Percentiles rank a stretch among this genome's conserved stretches.
Evolutionary conservation across 2,113 vertebrate species (phyloP).

Genomic region (Aegithalos caudatus): DNA sequence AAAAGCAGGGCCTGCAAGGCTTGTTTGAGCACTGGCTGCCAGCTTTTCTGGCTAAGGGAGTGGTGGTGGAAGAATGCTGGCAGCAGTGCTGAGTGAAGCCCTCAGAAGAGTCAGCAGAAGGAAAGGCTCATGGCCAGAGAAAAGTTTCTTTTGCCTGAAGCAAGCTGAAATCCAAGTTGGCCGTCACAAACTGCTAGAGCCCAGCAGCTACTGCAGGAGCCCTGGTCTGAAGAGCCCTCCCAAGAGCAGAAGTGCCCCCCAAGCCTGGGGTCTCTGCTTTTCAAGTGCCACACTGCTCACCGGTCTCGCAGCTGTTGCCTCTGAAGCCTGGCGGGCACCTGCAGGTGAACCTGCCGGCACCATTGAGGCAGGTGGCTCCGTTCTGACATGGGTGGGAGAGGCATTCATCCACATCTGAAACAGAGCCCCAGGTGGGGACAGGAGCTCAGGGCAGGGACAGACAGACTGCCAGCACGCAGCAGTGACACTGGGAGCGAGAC

Average conservation of each 20-base stretch:
- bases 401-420: slow-evolving; percentile 79
- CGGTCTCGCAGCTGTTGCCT: slow-evolving; percentile 69
- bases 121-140: background rate
- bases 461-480: background rate
- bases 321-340: slow-evolving; percentile 64
- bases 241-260: background rate
- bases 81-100: background rate
- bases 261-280: background rate
- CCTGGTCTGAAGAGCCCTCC: background rate
- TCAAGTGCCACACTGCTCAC: background rate
- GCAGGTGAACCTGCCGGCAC: slow-evolving; percentile 71
- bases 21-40: background rate
- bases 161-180: background rate
- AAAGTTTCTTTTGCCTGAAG: background rate
- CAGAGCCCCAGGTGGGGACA: background rate
- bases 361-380: slow-evolving; percentile 67
- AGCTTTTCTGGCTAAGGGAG: background rate
- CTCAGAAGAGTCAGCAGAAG: background rate
- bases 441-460: background rate
- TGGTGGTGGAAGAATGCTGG: background rate
- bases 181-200: background rate
- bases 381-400: slow-evolving; percentile 77
- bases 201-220: background rate
- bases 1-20: background rate
- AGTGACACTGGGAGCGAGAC: rapidly evolving